Conservation (phyloP, 2,113 vertebrate species). For the Poicephalus meyeri region DNA sequence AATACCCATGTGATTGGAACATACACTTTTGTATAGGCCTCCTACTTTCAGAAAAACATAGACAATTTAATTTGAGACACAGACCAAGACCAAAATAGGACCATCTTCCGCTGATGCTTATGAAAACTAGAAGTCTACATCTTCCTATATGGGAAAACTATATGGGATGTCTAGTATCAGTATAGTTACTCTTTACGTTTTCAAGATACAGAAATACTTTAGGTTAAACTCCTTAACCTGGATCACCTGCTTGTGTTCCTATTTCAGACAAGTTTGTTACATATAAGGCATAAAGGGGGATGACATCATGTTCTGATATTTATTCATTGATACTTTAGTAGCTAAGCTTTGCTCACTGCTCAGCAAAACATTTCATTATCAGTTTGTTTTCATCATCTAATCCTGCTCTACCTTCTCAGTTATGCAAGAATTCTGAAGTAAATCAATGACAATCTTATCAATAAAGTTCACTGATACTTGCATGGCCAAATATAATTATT, state of each 20-base stretch:
- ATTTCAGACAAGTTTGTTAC: background rate
- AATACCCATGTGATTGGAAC: background rate
- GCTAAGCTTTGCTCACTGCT: background rate
- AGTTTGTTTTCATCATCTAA: background rate
- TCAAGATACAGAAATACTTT: background rate
- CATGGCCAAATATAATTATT: background rate
- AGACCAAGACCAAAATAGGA: background rate
- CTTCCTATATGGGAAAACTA: background rate
- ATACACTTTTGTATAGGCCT: background rate
- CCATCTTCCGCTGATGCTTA: background rate
- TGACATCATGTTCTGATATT: background rate
- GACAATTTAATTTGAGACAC: background rate
- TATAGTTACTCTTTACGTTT: background rate
- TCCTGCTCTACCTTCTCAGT: background rate
- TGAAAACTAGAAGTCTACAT: background rate
- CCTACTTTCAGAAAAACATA: background rate
- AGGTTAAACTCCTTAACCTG: background rate
- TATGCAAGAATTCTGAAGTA: background rate
- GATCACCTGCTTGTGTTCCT: background rate
- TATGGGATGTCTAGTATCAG: background rate
- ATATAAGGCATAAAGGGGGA: background rate
- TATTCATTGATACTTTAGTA: background rate
- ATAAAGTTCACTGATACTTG: background rate
- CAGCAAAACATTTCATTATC: background rate
- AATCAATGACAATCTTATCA: background rate